Percentiles rank a stretch among this genome's conserved stretches.
phyloP scores from a whole-genome alignment of 2,113 vertebrate species.

The Oncorhynchus mykiss region DNA sequence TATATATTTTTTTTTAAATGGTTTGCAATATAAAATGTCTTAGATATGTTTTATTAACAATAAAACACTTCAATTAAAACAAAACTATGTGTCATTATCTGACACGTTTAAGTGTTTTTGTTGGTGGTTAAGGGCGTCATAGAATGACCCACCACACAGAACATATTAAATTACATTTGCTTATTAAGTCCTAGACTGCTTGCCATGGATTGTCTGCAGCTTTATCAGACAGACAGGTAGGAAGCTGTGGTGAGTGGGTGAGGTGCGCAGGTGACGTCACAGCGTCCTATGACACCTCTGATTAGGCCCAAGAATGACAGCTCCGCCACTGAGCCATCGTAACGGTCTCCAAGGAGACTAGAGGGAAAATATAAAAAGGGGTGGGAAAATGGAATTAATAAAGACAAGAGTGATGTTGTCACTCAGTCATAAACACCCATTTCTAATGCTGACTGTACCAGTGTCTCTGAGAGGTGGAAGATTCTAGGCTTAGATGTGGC shows the following conservation, averaged over 20 bases:
- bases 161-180: neutral
- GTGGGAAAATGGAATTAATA: neutral
- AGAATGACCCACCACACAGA: neutral
- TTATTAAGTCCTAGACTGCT: slow-evolving; percentile 25
- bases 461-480: neutral
- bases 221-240: slow-evolving; percentile 7
- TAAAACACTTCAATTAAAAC: too few relatives aligned
- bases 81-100: too few relatives aligned
- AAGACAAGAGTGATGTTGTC: neutral
- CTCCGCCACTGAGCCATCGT: slow-evolving; percentile 37
- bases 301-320: slow-evolving; percentile 35
- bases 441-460: neutral
- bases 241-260: slow-evolving; percentile 13
- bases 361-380: slow-evolving; percentile 53
- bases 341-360: slow-evolving; percentile 60
- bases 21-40: too few relatives aligned
- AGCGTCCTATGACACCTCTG: slow-evolving; percentile 25
- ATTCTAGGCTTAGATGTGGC: neutral
- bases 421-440: neutral
- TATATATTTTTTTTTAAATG: too few relatives aligned
- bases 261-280: slow-evolving; percentile 11
- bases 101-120: too few relatives aligned
- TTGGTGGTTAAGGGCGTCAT: too few relatives aligned
- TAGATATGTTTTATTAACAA: too few relatives aligned
- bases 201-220: slow-evolving; percentile 16